Evolutionary conservation across 2,888 invertebrate genomes (phyloP).

Genomic region (Scaptomyza cyrtandrae): DNA sequence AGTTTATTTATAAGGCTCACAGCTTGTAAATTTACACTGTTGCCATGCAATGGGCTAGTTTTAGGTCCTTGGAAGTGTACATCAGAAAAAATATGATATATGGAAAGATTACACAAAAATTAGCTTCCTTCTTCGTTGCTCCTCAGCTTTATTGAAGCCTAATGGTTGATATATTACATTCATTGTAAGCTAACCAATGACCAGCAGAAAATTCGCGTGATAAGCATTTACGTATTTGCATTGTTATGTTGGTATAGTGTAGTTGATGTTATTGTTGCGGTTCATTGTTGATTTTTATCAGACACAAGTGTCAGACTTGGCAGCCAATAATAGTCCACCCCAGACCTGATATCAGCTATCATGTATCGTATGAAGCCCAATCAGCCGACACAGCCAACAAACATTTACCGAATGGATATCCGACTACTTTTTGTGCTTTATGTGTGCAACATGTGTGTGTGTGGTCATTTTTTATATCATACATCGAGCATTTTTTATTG

Average conservation of each 20-base stretch:
- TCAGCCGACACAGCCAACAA: constrained; percentile 15
- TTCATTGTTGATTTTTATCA: constrained; percentile 62
- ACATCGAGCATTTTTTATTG: too few species aligned
- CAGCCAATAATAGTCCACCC: too few species aligned
- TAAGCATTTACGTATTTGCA: constrained; percentile 55
- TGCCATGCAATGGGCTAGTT: too few species aligned
- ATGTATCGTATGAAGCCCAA: constrained; percentile 47
- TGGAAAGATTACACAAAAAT: too few species aligned
- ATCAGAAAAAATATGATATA: too few species aligned
- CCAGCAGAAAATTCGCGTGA: constrained; percentile 28
- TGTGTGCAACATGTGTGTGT: constrained; percentile 35
- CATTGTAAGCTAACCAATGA: constrained; percentile 18
- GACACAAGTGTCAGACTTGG: constrained; percentile 33
- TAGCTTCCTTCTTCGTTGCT: too few species aligned
- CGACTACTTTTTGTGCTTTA: constrained; percentile 27
- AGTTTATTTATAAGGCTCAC: constrained; percentile 52
- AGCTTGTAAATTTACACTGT: constrained; percentile 5
- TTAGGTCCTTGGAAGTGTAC: too few species aligned
- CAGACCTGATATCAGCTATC: constrained; percentile 17
- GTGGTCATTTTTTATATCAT: constrained; percentile 7
- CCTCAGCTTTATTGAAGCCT: constrained; percentile 1
- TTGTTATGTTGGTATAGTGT: constrained; percentile 45
- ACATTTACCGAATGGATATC: constrained; percentile 21
- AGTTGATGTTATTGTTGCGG: constrained; percentile 53
- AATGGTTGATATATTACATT: too few species aligned